A percentile compares a stretch with the other conserved stretches of the same genome.
These are phyloP conservation scores for Platypus cylindrus DNA, from an alignment of 2,888 invertebrate species.

Conservation along the genomic window DNA sequence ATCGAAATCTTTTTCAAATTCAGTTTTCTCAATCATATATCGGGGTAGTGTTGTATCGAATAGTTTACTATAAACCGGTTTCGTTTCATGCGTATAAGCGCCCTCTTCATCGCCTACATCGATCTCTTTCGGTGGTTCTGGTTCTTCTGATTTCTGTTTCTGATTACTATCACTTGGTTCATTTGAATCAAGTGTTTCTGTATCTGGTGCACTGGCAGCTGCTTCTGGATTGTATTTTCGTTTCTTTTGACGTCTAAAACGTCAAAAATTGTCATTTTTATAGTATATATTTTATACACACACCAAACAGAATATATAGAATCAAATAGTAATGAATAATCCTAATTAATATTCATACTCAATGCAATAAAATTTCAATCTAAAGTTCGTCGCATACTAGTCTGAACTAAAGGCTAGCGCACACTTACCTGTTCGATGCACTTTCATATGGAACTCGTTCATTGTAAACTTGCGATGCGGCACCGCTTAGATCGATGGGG, in stretches of 20 bases:
- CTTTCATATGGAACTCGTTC: too few species aligned
- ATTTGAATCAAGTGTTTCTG: slow-evolving; percentile 11
- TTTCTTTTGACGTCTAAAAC: too few species aligned
- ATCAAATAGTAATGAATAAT: too few species aligned
- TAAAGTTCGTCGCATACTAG: too few species aligned
- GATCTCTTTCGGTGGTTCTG: slow-evolving; percentile 36
- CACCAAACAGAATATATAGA: too few species aligned
- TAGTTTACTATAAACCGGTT: slow-evolving; percentile 48
- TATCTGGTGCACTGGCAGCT: slow-evolving; percentile 14
- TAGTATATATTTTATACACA: too few species aligned
- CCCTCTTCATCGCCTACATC: slow-evolving; percentile 44
- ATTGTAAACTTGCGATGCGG: background rate
- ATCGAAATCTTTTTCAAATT: slow-evolving; percentile 56
- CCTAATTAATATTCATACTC: too few species aligned
- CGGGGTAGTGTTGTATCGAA: slow-evolving; percentile 52
- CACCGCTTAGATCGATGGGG: background rate
- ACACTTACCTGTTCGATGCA: too few species aligned
- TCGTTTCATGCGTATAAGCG: slow-evolving; percentile 54
- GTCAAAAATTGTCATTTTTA: too few species aligned
- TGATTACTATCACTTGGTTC: slow-evolving; percentile 13
- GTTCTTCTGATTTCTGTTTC: slow-evolving; percentile 20
- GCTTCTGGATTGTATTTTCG: too few species aligned
- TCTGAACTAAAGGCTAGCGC: too few species aligned
- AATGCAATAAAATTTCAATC: too few species aligned
- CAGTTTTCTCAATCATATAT: slow-evolving; percentile 55